Evolutionary conservation across 2,888 invertebrate species (phyloP).

Genomic region (Salpingus planirostris): DNA sequence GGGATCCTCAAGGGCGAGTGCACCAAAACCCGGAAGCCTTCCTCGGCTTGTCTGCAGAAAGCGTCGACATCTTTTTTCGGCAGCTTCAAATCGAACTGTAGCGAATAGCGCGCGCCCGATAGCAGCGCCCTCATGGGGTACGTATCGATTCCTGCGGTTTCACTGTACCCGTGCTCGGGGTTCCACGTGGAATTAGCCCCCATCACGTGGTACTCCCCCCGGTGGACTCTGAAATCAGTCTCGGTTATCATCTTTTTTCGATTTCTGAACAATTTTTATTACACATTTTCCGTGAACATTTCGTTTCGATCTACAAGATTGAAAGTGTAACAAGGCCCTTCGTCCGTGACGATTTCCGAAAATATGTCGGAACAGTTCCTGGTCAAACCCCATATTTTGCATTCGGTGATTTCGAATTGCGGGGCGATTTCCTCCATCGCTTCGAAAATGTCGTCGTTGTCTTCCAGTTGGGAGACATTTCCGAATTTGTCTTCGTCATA

Average conservation of each 20-base stretch:
- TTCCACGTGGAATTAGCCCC: constrained; percentile 43
- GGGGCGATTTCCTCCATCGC: background rate
- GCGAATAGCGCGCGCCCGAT: constrained; percentile 47
- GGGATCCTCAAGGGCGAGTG: constrained; percentile 59
- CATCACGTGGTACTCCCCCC: constrained; percentile 17
- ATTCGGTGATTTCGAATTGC: background rate
- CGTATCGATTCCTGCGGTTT: constrained; percentile 45
- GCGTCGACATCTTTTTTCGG: constrained; percentile 22
- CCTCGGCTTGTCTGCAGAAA: constrained; percentile 21
- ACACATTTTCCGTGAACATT: constrained; percentile 9
- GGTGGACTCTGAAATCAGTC: constrained; percentile 10
- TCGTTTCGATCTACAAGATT: constrained; percentile 7
- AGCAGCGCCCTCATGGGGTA: constrained; percentile 57
- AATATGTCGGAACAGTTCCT: background rate
- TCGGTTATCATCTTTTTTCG: too few species aligned
- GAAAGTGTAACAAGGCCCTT: constrained; percentile 11
- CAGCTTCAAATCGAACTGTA: constrained; percentile 20
- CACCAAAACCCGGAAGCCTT: constrained; percentile 37
- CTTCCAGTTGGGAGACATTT: too few species aligned
- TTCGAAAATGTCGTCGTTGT: too few species aligned
- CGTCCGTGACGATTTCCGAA: constrained; percentile 6
- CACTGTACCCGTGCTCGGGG: constrained; percentile 52
- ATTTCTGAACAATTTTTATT: too few species aligned
- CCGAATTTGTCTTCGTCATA: too few species aligned
- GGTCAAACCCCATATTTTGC: too few species aligned